Evolutionary conservation across 2,888 invertebrate species (phyloP).

Genomic region (Polymixis flavicincta): DNA sequence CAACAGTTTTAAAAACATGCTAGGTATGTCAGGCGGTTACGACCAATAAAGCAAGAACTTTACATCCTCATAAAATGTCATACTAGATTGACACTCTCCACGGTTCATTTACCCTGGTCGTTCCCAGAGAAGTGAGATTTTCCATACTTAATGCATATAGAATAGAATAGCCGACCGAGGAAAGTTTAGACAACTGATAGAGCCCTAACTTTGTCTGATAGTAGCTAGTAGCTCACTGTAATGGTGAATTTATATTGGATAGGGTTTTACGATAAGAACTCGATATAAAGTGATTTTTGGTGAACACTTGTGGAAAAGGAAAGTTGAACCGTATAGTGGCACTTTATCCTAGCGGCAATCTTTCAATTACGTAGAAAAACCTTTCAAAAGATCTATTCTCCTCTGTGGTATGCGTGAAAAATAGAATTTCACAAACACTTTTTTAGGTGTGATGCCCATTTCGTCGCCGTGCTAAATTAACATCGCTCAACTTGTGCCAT

Average conservation of each 20-base stretch:
- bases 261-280: constrained; percentile 62
- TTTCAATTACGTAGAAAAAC: constrained; percentile 56
- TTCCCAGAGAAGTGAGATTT: constrained; percentile 57
- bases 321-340: constrained; percentile 31
- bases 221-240: constrained; percentile 58
- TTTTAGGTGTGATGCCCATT: constrained; percentile 12
- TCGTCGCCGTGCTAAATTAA: constrained; percentile 8
- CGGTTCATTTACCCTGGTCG: constrained; percentile 43
- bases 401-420: constrained; percentile 18
- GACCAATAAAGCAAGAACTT: constrained; percentile 63
- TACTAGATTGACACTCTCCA: constrained; percentile 22
- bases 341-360: constrained; percentile 44
- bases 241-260: constrained; percentile 63
- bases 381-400: constrained; percentile 16
- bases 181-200: constrained; percentile 73
- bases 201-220: constrained; percentile 68
- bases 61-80: constrained; percentile 38
- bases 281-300: constrained; percentile 64
- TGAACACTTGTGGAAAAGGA: constrained; percentile 32
- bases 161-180: constrained; percentile 55
- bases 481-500: constrained; percentile 4
- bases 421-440: constrained; percentile 24
- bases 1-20: constrained; percentile 74
- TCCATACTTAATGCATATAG: constrained; percentile 58
- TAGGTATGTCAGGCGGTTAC: constrained; percentile 51